Percentiles rank a stretch among this genome's conserved stretches.
phyloP scores from a whole-genome alignment of 2,797 vertebrate genomes.

The Delichon dasypus region DNA sequence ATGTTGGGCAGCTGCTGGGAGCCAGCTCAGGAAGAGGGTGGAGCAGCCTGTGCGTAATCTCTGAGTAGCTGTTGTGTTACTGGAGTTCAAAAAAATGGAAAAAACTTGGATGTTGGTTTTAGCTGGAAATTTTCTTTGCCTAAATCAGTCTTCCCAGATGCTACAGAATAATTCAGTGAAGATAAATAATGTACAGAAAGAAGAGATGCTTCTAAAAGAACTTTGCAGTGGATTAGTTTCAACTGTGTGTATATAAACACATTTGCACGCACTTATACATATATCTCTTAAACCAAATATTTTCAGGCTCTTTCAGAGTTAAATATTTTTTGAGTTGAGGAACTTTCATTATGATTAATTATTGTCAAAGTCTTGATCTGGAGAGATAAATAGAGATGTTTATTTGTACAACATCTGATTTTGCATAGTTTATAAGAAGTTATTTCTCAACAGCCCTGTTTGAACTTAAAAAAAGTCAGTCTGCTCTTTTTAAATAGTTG shows the following conservation, averaged over 20 bases:
- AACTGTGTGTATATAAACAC: background rate
- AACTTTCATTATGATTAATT: conserved; percentile 46
- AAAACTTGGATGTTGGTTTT: conserved; percentile 6
- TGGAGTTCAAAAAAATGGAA: background rate
- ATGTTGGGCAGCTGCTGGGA: conserved; percentile 23
- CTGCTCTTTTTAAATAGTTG: conserved; percentile 40
- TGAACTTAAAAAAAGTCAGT: conserved; percentile 28
- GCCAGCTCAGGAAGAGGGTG: background rate
- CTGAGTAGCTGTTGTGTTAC: background rate
- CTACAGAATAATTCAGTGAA: conserved; percentile 11
- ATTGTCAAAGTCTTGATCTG: background rate
- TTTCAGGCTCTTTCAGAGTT: background rate
- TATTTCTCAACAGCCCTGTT: conserved; percentile 35
- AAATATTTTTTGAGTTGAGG: background rate
- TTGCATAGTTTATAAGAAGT: conserved; percentile 13
- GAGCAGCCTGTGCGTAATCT: background rate
- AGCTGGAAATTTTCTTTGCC: conserved; percentile 27
- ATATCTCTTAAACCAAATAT: background rate
- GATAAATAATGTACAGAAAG: conserved; percentile 7
- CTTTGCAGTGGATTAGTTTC: conserved; percentile 8
- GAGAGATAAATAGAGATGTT: conserved; percentile 15
- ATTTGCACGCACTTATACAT: background rate
- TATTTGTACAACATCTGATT: conserved; percentile 53
- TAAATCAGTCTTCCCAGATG: conserved; percentile 39
- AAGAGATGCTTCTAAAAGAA: background rate